phyloP scores from a whole-genome alignment of 2,797 vertebrate species.

The Antennarius maculatus region DNA sequence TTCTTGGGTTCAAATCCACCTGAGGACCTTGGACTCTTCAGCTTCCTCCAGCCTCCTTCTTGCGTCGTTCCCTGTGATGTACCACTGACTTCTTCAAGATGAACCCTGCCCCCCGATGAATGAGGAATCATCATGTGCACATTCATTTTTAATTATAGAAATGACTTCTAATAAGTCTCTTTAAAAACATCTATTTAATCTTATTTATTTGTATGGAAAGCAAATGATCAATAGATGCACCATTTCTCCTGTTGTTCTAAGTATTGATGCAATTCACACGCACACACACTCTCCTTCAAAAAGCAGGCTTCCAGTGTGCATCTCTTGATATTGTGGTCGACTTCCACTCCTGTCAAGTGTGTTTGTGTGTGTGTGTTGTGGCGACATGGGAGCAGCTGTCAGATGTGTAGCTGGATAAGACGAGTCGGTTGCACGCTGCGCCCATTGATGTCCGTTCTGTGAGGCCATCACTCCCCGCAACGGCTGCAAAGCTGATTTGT shows the following conservation, averaged over 20 bases:
- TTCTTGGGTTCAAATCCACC: too few species aligned
- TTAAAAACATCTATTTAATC: too few species aligned
- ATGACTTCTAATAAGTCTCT: background rate
- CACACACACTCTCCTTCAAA: slow-evolving; percentile 13
- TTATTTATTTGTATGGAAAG: background rate
- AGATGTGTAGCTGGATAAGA: slow-evolving; percentile 57
- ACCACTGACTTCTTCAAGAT: too few species aligned
- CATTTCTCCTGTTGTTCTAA: background rate
- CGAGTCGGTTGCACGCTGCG: slow-evolving; percentile 11
- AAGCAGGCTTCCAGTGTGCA: background rate
- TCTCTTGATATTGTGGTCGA: slow-evolving; percentile 16
- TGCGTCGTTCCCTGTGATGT: too few species aligned
- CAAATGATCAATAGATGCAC: background rate
- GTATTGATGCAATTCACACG: slow-evolving; percentile 1
- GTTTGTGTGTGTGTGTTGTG: slow-evolving; percentile 6
- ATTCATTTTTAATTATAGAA: background rate
- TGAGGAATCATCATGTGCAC: too few species aligned
- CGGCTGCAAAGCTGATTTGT: slow-evolving; percentile 24
- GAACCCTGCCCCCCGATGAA: too few species aligned
- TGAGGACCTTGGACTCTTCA: too few species aligned
- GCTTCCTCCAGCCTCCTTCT: too few species aligned
- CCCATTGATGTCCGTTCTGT: slow-evolving; percentile 42
- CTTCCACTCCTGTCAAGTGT: slow-evolving; percentile 39
- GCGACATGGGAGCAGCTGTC: slow-evolving; percentile 54
- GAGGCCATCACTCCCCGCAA: slow-evolving; percentile 17